Conservation (phyloP, 1,140 invertebrate species). For the Aricia agestis region DNA sequence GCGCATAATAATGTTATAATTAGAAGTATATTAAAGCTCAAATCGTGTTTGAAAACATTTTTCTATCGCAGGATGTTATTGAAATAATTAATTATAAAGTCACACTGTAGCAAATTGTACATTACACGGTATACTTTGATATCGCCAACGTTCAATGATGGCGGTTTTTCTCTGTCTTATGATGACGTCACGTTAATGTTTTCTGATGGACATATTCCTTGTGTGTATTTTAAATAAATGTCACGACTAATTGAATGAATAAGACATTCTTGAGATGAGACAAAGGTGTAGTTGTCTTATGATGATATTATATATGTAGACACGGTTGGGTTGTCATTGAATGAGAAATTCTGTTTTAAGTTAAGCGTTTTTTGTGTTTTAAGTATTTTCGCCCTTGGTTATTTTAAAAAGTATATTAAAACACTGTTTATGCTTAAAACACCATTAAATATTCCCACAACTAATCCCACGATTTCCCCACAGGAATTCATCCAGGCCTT, state of each 20-base stretch:
- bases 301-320: neutral
- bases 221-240: neutral
- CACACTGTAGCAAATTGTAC: neutral
- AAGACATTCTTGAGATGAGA: neutral
- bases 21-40: too few relatives aligned
- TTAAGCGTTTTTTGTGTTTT: too few relatives aligned
- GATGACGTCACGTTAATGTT: neutral
- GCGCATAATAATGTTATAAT: too few relatives aligned
- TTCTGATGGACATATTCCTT: neutral
- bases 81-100: neutral
- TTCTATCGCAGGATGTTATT: neutral
- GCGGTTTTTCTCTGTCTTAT: neutral
- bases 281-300: neutral
- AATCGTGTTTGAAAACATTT: too few relatives aligned
- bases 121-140: neutral
- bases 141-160: neutral
- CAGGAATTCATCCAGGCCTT: slow-evolving; percentile 91
- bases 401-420: too few relatives aligned
- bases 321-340: neutral
- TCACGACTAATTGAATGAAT: neutral
- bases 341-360: neutral
- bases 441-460: neutral
- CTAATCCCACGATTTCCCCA: neutral
- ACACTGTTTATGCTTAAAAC: too few relatives aligned
- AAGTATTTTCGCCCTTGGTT: too few relatives aligned